These are phyloP conservation scores for Myotis vivesi DNA, from an alignment of 2,797 vertebrate genomes.

Conservation along the genomic window DNA sequence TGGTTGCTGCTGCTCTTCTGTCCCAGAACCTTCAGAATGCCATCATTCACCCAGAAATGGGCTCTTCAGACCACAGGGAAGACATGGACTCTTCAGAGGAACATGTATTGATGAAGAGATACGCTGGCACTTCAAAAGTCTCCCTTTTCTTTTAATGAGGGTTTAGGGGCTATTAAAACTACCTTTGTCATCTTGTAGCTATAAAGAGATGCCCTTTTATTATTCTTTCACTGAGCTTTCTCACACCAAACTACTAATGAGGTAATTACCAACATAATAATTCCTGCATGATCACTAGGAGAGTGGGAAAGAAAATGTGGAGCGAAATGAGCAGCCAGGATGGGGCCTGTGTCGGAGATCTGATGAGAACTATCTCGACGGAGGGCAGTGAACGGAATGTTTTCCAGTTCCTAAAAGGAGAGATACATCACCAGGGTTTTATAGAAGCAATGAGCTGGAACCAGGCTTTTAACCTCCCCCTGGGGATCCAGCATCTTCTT, in stretches of 20 bases:
- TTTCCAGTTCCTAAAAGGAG: neutral
- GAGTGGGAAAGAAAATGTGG: constrained; percentile 14
- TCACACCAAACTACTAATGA: constrained; percentile 68
- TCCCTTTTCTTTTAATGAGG: constrained; percentile 37
- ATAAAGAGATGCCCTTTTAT: constrained; percentile 52
- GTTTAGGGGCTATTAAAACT: constrained; percentile 37
- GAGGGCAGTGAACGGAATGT: neutral
- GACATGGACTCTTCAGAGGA: neutral
- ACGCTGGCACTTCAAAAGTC: neutral
- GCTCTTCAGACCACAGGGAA: neutral
- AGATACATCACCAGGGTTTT: neutral
- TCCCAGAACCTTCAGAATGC: neutral
- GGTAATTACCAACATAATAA: constrained; percentile 70
- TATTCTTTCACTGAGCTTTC: constrained; percentile 49
- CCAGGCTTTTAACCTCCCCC: neutral
- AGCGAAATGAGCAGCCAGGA: neutral
- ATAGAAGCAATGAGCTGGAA: neutral
- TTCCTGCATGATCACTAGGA: constrained; percentile 57
- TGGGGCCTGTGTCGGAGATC: neutral
- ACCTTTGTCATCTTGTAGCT: constrained; percentile 42
- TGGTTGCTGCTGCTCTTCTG: neutral
- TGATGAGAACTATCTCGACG: neutral
- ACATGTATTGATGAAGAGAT: neutral
- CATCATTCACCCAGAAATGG: neutral
- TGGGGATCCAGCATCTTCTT: neutral